Percentiles rank a stretch among this genome's conserved stretches.
These are phyloP conservation scores for Drosophila demipolita DNA, from an alignment of 2,888 invertebrate species.

Conservation along the genomic window DNA sequence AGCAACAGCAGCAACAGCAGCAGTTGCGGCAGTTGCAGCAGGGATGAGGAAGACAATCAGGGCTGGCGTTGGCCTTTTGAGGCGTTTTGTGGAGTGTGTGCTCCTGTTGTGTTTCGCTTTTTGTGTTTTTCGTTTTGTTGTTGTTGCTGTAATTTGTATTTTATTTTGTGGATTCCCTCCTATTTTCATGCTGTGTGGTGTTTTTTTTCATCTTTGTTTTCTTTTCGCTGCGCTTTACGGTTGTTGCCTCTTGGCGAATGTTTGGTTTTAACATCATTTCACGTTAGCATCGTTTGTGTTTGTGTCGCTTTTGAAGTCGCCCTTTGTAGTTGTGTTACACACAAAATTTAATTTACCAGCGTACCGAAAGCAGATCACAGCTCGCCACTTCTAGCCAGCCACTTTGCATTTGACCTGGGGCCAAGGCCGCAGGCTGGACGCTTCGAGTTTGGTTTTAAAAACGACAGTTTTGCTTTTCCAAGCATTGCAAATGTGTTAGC, in stretches of 20 bases:
- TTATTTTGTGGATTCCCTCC: slow-evolving; percentile 50
- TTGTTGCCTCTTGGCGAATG: slow-evolving; percentile 65
- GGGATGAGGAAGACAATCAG: slow-evolving; percentile 61
- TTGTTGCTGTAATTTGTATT: slow-evolving; percentile 68
- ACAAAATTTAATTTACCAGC: slow-evolving; percentile 58
- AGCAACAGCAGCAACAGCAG: slow-evolving; percentile 6
- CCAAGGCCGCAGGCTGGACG: slow-evolving; percentile 16
- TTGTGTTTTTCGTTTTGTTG: slow-evolving; percentile 22
- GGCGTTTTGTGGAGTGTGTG: slow-evolving; percentile 32
- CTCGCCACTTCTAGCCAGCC: slow-evolving; percentile 7
- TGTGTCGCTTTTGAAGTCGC: slow-evolving; percentile 61
- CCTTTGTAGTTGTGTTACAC: slow-evolving; percentile 59
- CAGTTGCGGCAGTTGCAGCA: slow-evolving; percentile 14
- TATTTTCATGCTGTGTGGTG: background rate
- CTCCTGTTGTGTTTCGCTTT: slow-evolving; percentile 23
- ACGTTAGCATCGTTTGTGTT: slow-evolving; percentile 51
- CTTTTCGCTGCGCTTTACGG: slow-evolving; percentile 42
- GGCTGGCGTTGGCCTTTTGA: slow-evolving; percentile 64
- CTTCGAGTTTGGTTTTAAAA: slow-evolving; percentile 22
- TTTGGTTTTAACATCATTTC: slow-evolving; percentile 68
- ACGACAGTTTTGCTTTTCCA: background rate
- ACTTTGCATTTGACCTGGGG: slow-evolving; percentile 47
- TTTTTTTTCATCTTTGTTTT: slow-evolving; percentile 7
- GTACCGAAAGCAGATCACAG: slow-evolving; percentile 2
- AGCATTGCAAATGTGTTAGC: slow-evolving; percentile 17